Evolutionary conservation across 2,113 vertebrate species (phyloP).

Genomic region (Ameiurus melas): DNA sequence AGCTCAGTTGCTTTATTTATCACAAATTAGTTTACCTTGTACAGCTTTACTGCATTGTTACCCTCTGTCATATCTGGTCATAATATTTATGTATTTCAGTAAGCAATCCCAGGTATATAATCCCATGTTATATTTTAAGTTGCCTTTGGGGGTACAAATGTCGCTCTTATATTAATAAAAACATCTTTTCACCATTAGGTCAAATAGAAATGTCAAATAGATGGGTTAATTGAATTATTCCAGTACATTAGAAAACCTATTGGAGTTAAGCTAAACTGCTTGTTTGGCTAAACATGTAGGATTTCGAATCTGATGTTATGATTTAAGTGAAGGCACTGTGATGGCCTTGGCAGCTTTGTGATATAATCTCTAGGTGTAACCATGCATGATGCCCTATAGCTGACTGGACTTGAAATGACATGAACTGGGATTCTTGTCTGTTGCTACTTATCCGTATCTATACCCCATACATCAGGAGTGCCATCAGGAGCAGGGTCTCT

Average conservation of each 20-base stretch:
- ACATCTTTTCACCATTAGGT: conserved; percentile 34
- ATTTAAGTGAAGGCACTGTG: conserved; percentile 68
- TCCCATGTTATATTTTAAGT: not conserved
- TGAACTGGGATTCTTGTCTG: conserved; percentile 76
- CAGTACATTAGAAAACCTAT: conserved; percentile 65
- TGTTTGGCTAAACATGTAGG: conserved; percentile 70
- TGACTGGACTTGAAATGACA: conserved; percentile 42
- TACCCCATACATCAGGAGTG: not conserved
- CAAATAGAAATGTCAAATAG: conserved; percentile 68
- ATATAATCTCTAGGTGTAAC: not conserved
- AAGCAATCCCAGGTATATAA: not conserved
- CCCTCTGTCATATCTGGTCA: not conserved
- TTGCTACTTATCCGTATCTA: conserved; percentile 34
- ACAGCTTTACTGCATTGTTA: conserved; percentile 65
- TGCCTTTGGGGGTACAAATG: not conserved
- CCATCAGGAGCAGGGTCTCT: conserved; percentile 31
- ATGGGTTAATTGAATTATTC: conserved; percentile 60
- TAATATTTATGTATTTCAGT: not conserved
- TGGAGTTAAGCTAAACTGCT: conserved; percentile 70
- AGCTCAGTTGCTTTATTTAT: conserved; percentile 1
- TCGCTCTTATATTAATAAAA: not conserved
- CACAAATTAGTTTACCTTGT: conserved; percentile 70
- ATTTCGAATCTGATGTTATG: conserved; percentile 71
- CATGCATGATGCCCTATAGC: not conserved
- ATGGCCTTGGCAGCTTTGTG: conserved; percentile 62